Conservation (phyloP, 2,888 invertebrate genomes). For the Mythimna impura region DNA sequence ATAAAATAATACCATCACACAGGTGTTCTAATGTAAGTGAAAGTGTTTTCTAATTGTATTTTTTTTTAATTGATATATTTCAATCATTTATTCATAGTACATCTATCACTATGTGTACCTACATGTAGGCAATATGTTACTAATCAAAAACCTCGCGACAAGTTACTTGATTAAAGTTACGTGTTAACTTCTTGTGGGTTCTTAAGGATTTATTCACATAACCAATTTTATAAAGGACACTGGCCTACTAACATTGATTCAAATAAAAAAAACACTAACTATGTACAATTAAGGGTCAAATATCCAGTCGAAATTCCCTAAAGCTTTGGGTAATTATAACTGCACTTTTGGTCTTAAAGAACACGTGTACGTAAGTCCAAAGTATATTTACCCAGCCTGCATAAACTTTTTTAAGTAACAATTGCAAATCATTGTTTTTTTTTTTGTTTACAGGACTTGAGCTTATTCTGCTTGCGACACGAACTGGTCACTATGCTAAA, state of each 20-base stretch:
- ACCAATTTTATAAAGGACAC: neutral
- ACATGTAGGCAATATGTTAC: neutral
- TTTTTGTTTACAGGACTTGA: slow-evolving; percentile 67
- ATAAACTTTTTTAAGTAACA: neutral
- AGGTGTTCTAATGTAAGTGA: neutral
- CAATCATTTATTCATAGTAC: too few species aligned
- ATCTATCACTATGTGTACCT: neutral
- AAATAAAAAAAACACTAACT: too few species aligned
- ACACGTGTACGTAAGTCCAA: too few species aligned
- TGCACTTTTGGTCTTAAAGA: neutral
- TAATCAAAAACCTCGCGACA: neutral
- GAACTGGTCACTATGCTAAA: slow-evolving; percentile 69
- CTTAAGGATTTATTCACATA: neutral
- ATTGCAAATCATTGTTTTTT: neutral
- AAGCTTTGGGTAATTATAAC: neutral
- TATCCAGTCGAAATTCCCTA: neutral
- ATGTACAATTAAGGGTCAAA: neutral
- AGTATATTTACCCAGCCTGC: neutral
- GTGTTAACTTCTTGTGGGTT: slow-evolving; percentile 1
- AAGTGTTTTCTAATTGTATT: neutral
- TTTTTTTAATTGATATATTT: too few species aligned
- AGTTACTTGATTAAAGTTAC: slow-evolving; percentile 1
- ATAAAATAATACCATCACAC: too few species aligned
- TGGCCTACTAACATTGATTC: too few species aligned
- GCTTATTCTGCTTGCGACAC: slow-evolving; percentile 67